phyloP scores from a whole-genome alignment of 2,797 vertebrate species.

The Eurystomus glaucurus region DNA sequence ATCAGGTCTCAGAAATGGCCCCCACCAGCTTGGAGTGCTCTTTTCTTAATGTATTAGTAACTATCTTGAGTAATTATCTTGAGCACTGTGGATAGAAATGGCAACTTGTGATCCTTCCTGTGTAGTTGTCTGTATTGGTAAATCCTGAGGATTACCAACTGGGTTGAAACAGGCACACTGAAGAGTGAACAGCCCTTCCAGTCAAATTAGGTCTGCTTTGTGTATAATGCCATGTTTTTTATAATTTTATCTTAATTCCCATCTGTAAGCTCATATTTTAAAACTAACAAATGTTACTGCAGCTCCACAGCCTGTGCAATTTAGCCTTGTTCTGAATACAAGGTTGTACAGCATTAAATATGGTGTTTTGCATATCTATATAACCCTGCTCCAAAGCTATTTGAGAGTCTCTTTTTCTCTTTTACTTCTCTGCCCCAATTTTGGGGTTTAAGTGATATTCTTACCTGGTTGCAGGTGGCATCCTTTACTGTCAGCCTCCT shows the following conservation, averaged over 20 bases:
- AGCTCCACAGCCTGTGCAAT: background rate
- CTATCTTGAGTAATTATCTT: slow-evolving; percentile 58
- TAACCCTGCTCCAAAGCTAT: background rate
- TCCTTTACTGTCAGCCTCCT: background rate
- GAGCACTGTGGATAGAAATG: slow-evolving; percentile 33
- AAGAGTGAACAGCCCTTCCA: slow-evolving; percentile 12
- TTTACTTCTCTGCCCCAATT: background rate
- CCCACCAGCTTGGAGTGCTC: background rate
- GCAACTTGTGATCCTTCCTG: slow-evolving; percentile 33
- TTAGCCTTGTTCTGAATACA: background rate
- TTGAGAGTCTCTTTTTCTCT: background rate
- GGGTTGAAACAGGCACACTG: slow-evolving; percentile 32
- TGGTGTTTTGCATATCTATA: background rate
- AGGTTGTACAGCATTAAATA: background rate
- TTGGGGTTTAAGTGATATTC: background rate
- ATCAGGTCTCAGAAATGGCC: background rate
- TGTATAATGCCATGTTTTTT: background rate
- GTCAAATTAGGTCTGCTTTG: slow-evolving; percentile 59
- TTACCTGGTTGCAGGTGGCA: background rate
- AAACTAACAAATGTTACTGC: background rate
- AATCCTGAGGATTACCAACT: slow-evolving; percentile 58
- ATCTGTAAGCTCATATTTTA: background rate
- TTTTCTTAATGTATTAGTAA: slow-evolving; percentile 57
- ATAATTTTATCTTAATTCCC: slow-evolving; percentile 50
- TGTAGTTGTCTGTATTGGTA: slow-evolving; percentile 29